Base-by-base conservation (phyloP, 2,113 vertebrate species). In the Nyctibius bracteatus region DNA sequence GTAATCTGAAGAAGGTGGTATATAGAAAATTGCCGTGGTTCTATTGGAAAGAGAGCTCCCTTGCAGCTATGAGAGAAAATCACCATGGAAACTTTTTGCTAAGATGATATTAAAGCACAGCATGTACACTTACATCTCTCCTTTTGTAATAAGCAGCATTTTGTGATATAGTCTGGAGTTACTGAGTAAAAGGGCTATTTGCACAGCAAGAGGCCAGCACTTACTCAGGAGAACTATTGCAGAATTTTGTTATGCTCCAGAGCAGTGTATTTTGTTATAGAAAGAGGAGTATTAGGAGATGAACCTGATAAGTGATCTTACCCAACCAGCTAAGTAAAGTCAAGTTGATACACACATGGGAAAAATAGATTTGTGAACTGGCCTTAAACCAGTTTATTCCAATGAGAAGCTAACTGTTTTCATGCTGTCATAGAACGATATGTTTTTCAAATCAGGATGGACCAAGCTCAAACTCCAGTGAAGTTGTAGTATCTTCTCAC, bases 31-130 rank as follows among this genome's bases (percentile, higher is more conserved):
- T 81, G 55, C 37, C 0, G 0, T 58, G 37, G 27, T 72, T 80
- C 83, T 84, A 3, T 30, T 74, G 39, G 43, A 58, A 66, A 73
- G 22, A 80, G 39, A 83, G 11, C 13, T 81, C 31, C 28, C 46
- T 81, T 77, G n/a, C 57, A 91, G 47, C 57, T 75, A 23, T 37
- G 46, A 90, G 71, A 86, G n/a, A 80, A 95, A 92, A 66, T 95
- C 83, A 86, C 82, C 86, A 94, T 66, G 62, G 80, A 92, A 81
- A 92, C 86, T 24, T 91, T 93, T 90, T 81, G 54, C 61, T 70
- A 63, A 84, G 57, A 41, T 55, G 41, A 25, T 52, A 63, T 63
- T 70, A 51, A 66, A 86, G 57, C 1, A 0, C 59, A 88, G 37
- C 41, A 39, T 46, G 74, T 41, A 68, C 67, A 43, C 46, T 77